Evolutionary conservation across 2,113 vertebrate genomes (phyloP).

Genomic region (Theristicus caerulescens): DNA sequence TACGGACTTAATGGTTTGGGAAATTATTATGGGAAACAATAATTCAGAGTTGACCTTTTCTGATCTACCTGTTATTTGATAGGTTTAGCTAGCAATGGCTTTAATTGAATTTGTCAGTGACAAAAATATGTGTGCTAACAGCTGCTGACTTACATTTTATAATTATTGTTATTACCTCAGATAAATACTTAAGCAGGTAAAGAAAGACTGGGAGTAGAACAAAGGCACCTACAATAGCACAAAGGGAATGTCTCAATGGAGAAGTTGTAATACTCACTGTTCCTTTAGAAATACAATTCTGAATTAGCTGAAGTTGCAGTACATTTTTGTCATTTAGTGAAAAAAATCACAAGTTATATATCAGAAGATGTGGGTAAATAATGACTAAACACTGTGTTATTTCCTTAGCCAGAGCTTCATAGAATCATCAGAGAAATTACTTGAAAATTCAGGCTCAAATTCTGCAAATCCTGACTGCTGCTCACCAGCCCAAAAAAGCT

Average conservation of each 20-base stretch:
- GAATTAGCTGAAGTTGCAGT: not conserved
- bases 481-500: not conserved
- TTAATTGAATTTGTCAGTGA: constrained; percentile 71
- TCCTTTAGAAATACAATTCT: not conserved
- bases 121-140: constrained; percentile 62
- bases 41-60: constrained; percentile 69
- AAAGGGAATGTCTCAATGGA: not conserved
- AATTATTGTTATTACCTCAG: constrained; percentile 62
- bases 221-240: constrained; percentile 21
- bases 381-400: not conserved
- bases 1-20: constrained; percentile 65
- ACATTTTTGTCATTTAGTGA: not conserved
- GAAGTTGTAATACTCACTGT: not conserved
- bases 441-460: not conserved
- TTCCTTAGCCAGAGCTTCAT: not conserved
- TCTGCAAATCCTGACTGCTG: not conserved
- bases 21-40: constrained; percentile 72
- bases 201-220: not conserved
- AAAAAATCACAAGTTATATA: not conserved
- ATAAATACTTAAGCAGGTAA: constrained; percentile 62
- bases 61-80: constrained; percentile 50
- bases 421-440: not conserved
- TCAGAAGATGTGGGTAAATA: not conserved
- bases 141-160: constrained; percentile 55
- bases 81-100: constrained; percentile 52